Base-by-base conservation (phyloP, 2,113 vertebrate genomes). In the Laticauda laticaudata region DNA sequence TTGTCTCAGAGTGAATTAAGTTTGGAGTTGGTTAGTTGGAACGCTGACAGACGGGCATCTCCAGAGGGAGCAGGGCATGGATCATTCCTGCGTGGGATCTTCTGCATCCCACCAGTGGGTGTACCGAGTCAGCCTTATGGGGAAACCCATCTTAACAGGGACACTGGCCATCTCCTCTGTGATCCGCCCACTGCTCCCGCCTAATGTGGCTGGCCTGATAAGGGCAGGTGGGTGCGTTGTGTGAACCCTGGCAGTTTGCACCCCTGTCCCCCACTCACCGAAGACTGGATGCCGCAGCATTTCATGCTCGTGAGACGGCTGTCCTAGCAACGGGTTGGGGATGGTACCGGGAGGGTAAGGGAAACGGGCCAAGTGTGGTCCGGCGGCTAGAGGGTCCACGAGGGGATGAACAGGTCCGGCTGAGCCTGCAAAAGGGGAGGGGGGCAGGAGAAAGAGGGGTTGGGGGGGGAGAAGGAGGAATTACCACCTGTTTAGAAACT, bases 211-310 rank as follows among this genome's bases (percentile, higher is more conserved):
- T 75, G 64, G 12, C n/a, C 64, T 18, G 64, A 15, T 15, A n/a
- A 14, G 69, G n/a, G 5, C 26, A 29, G 5, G 64, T 7, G 14
- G n/a, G n/a, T 2, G 5, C 7, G 64, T 69, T 75, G 64, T 75
- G 69, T 20, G n/a, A 75, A 20, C 24, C 18, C 15, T 8, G 3
- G 5, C 69, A 3, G 15, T 18, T 8, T 1, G 34, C 75, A 4
- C n/a, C 26, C 29, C 29, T 4, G 0, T 3, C n/a, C 69, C 20
- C 18, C 75, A 96, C 98, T 97, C 97, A 99, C 99, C 99, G 12
- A 99, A 99, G 88, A 99, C 98, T 0, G 99, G 99, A 95, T 99
- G 99, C 93, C 99, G 98, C 57, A 99, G 98, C 99, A 99, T 99
- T 98, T 99, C 99, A 81, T 99, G 99, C 97, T 99, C 99, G 0